Evolutionary conservation across 2,888 invertebrate species (phyloP).

Genomic region (Rhogogaster chlorosoma): DNA sequence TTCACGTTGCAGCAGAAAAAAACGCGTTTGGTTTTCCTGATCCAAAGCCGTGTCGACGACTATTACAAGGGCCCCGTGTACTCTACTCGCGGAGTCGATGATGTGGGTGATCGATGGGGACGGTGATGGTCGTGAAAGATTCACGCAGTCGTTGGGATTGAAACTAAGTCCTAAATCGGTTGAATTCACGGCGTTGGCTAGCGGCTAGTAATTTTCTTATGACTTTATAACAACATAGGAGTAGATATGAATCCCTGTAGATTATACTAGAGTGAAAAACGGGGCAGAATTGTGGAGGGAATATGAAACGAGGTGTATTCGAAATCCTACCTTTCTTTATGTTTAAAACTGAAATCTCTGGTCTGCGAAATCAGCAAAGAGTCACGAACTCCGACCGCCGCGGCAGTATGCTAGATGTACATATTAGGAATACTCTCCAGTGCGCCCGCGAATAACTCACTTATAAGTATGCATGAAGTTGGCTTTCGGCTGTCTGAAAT

Average conservation of each 20-base stretch:
- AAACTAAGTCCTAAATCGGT: not conserved
- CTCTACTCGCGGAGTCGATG: not conserved
- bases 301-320: not conserved
- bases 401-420: constrained; percentile 17
- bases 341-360: not conserved
- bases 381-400: not conserved
- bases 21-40: not conserved
- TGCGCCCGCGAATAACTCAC: constrained; percentile 46
- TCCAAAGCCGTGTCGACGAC: not conserved
- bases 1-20: not conserved
- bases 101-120: constrained; percentile 14
- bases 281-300: not conserved
- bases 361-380: constrained; percentile 16
- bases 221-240: not conserved
- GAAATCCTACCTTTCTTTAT: not conserved
- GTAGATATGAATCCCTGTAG: not conserved
- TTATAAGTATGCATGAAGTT: constrained; percentile 72
- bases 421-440: constrained; percentile 39
- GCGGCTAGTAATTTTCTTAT: not conserved
- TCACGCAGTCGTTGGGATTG: not conserved
- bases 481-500: constrained; percentile 68
- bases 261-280: not conserved
- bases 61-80: not conserved
- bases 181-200: not conserved
- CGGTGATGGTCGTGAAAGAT: constrained; percentile 7